Evolutionary conservation across 2,888 invertebrate genomes (phyloP), one percentile per base, ranked within the genome.

Genomic region (Danaus chrysippus): DNA sequence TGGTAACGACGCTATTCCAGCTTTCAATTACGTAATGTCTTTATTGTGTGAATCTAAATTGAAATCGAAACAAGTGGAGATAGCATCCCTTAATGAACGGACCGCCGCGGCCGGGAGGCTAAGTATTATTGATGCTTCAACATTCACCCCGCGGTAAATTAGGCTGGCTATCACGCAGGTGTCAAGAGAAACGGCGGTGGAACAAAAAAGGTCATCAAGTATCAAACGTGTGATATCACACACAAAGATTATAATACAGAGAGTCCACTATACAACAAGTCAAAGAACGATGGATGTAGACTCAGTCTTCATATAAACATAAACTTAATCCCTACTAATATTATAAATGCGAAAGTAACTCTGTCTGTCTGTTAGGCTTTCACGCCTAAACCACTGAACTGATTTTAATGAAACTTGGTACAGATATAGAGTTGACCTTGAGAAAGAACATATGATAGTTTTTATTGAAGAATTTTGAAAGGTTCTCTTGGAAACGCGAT

Each of bases 201-300:
- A 72, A 78, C 83, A 88, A 89, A 90, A 90, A 90, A 84, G 84
- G 79, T 86, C 86, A 89, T 88, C 89, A 87, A 80, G 75, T 65
- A 76, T 78, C 79, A 82, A 81, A 79, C 81, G 77, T 73, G 71
- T 73, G 71, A 72, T 78, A 79, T 78, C 75, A 77, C 64, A 66
- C 71, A 17, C 82, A 80, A 65, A 82, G 84, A 82, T 62, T 75
- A 71, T 65, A n/a, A 3, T 19, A 13, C 62, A 68, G 63, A 63
- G 63, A 10, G 54, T 68, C 34, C 58, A 42, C 12, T n/a, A n/a
- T n/a, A n/a, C n/a, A n/a, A n/a, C n/a, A n/a, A n/a, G n/a, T n/a
- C n/a, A 8, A 5, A 34, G 23, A 34, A 6, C 23, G 23, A 34
- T 34, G 23, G 23, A 34, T 34, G 6, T 5, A 34, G 23, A 34